Base-by-base conservation (phyloP, 1,140 invertebrate genomes). In the Andrena cerasifolii region DNA sequence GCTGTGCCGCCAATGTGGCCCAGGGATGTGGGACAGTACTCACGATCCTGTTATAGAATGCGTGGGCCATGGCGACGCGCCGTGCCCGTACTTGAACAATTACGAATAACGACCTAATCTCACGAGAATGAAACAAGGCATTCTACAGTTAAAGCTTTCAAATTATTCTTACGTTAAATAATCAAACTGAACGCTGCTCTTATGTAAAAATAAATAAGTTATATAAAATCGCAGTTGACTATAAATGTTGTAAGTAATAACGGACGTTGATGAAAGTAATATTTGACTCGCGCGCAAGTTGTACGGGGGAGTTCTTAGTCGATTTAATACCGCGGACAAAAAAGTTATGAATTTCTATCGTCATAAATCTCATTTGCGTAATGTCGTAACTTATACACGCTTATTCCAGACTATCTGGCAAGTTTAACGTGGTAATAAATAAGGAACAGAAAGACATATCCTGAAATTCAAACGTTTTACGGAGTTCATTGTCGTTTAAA, bases 1-100 rank as follows among this genome's bases (percentile, higher is more conserved):
- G 12, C 93, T 99, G 63, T 98, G 97, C 90, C 95, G 96, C 80
- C 94, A 96, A 47, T 98, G 97, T 88, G 97, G 97, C 3, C 96
- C 97, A 6, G 97, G 97, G 5, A 98, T 98, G 93, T 98, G 98
- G 98, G 98, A 98, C 90, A 97, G 96, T 70, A 96, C 96, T 7
- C 97, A 98, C 89, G 94, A 96, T 66, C 96, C 96, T 2, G 95
- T 95, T 16, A 94, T 97, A 24, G 96, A 95, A 81, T 96, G 95
- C 78, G 93, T 94, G n/a, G 94, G 94, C 36, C 91, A 91, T 66
- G 81, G 81, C 33, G 86, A 87, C 45, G 79, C 78, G 16, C 67
- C 86, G 0, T 93, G 93, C 72, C 92, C 92, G 14, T 89, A 90
- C 83, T 92, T 86, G n/a, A 89, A 90, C 43, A 89, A 89, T 79